Conservation (phyloP, 2,113 vertebrate species). For the Columba livia region DNA sequence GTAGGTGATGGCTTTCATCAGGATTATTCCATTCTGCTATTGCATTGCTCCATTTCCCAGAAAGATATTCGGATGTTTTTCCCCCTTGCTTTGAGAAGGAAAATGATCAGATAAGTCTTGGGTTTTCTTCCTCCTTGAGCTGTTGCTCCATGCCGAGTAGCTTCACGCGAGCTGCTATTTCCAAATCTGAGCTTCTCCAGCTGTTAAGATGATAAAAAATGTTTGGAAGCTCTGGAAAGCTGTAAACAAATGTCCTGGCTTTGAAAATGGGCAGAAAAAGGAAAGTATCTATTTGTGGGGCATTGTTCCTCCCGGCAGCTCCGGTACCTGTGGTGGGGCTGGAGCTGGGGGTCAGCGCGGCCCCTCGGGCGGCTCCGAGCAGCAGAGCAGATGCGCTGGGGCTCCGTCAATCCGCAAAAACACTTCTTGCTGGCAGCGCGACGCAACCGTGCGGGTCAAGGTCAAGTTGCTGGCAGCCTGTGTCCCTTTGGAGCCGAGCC, state of each 20-base stretch:
- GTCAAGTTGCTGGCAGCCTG: constrained; percentile 8
- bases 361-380: background rate
- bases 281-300: rapidly evolving
- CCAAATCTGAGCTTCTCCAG: background rate
- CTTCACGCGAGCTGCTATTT: background rate
- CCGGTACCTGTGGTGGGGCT: rapidly evolving
- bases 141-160: background rate
- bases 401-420: background rate
- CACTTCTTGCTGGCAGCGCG: background rate
- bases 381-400: background rate
- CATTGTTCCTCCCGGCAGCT: rapidly evolving
- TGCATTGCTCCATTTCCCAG: background rate
- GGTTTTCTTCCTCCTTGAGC: background rate
- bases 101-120: background rate
- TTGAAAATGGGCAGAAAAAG: background rate
- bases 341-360: background rate
- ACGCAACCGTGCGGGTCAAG: background rate
- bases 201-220: background rate
- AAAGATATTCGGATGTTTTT: background rate
- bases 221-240: background rate
- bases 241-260: background rate
- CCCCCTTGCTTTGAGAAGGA: background rate
- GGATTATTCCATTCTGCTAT: background rate
- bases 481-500: background rate
- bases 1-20: background rate